Evolutionary conservation across 1,140 invertebrate genomes (phyloP).

Genomic region (Drosophila punjabiensis): DNA sequence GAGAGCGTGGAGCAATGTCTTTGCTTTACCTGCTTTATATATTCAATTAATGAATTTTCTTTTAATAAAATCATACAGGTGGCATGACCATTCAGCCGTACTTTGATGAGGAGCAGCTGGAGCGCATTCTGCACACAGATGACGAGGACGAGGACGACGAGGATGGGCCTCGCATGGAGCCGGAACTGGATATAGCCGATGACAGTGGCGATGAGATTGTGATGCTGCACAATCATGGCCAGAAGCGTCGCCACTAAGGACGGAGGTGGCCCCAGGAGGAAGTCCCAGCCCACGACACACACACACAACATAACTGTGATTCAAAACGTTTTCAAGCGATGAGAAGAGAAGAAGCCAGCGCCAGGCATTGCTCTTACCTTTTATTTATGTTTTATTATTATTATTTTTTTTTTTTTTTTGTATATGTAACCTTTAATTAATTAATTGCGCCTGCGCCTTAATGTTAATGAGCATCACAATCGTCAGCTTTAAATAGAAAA

Average conservation of each 20-base stretch:
- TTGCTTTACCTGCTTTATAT: not conserved
- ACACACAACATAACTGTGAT: constrained; percentile 80
- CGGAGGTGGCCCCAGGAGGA: not conserved
- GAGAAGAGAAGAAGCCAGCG: constrained; percentile 23
- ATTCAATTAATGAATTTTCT: not conserved
- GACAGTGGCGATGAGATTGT: constrained; percentile 86
- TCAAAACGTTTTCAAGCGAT: constrained; percentile 71
- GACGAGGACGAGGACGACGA: constrained; percentile 74
- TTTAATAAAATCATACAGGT: constrained; percentile 29
- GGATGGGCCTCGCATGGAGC: constrained; percentile 38
- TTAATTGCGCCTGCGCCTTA: constrained; percentile 14
- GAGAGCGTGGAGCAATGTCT: too few relatives aligned
- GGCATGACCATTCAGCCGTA: constrained; percentile 85
- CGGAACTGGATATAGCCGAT: constrained; percentile 60
- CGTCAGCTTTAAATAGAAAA: constrained; percentile 50
- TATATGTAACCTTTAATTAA: constrained; percentile 1
- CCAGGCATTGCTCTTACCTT: constrained; percentile 25
- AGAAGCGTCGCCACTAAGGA: constrained; percentile 58
- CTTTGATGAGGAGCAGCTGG: constrained; percentile 85
- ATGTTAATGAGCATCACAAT: constrained; percentile 40
- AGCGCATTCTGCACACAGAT: constrained; percentile 68
- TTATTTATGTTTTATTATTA: constrained; percentile 18
- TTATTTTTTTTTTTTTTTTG: not conserved
- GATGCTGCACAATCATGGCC: constrained; percentile 77
- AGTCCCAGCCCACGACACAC: constrained; percentile 40